Conservation (phyloP, 2,113 vertebrate species). For the Grammatotria lemairii region DNA sequence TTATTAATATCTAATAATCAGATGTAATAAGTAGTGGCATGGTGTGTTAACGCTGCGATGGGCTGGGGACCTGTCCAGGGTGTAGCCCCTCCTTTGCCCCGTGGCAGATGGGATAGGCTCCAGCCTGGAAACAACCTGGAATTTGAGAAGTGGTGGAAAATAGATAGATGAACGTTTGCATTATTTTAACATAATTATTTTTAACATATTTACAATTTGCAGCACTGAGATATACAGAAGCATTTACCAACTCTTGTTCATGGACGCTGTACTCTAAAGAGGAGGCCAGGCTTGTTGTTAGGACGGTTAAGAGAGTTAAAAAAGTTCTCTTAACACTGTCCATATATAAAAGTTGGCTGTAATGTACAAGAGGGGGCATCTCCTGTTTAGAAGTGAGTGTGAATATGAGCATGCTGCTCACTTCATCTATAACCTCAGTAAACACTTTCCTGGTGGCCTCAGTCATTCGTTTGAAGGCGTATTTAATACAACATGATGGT, state of each 20-base stretch:
- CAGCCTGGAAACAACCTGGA: not conserved
- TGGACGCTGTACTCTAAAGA: not conserved
- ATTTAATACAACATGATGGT: not conserved
- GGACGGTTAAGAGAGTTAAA: not conserved
- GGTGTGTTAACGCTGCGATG: not conserved
- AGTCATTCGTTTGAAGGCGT: not conserved
- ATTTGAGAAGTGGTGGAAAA: not conserved
- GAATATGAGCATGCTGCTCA: not conserved
- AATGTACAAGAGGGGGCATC: not conserved
- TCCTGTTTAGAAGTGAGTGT: not conserved
- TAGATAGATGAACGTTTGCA: not conserved
- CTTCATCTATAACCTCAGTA: not conserved
- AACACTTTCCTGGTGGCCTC: not conserved
- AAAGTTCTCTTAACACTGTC: not conserved
- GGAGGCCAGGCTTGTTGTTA: not conserved
- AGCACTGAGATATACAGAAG: not conserved
- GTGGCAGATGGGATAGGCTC: not conserved
- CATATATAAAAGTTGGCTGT: not conserved
- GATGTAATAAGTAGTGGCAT: not conserved
- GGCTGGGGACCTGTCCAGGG: not conserved
- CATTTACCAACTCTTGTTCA: not conserved
- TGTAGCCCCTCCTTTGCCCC: not conserved
- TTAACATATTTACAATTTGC: not conserved
- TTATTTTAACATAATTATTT: not conserved
- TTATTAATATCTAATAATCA: not conserved